Conservation (phyloP, 2,888 invertebrate species). For the Epicampocera succincta region DNA sequence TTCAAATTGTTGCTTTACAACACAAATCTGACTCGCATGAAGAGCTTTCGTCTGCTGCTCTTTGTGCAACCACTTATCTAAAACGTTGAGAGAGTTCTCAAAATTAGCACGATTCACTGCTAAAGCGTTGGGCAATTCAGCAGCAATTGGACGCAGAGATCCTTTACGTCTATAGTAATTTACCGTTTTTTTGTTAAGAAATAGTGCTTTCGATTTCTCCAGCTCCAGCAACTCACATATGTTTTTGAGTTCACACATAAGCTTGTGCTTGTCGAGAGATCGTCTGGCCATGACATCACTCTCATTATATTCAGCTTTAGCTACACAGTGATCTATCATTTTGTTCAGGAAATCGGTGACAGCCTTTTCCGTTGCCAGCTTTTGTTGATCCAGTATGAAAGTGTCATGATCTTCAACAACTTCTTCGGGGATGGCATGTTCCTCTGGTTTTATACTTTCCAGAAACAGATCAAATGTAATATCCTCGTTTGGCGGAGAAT, state of each 20-base stretch:
- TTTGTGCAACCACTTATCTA: constrained; percentile 69
- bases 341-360: constrained; percentile 69
- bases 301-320: constrained; percentile 59
- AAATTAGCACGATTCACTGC: constrained; percentile 59
- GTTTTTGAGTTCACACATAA: constrained; percentile 61
- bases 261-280: constrained; percentile 72
- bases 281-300: constrained; percentile 54
- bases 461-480: constrained; percentile 33
- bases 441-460: constrained; percentile 9
- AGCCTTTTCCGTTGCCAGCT: neutral
- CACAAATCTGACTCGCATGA: neutral
- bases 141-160: constrained; percentile 69
- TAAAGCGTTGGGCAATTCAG: constrained; percentile 65
- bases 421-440: neutral
- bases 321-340: constrained; percentile 69
- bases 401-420: neutral
- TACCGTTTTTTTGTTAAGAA: constrained; percentile 72
- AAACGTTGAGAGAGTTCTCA: constrained; percentile 26
- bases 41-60: constrained; percentile 59
- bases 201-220: constrained; percentile 64
- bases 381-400: neutral
- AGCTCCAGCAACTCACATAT: constrained; percentile 38
- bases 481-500: neutral
- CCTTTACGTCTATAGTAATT: constrained; percentile 74
- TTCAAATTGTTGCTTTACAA: constrained; percentile 9